Evolutionary conservation across 1,140 invertebrate genomes (phyloP), one percentile per base, ranked within the genome.

Genomic region (Mya arenaria): DNA sequence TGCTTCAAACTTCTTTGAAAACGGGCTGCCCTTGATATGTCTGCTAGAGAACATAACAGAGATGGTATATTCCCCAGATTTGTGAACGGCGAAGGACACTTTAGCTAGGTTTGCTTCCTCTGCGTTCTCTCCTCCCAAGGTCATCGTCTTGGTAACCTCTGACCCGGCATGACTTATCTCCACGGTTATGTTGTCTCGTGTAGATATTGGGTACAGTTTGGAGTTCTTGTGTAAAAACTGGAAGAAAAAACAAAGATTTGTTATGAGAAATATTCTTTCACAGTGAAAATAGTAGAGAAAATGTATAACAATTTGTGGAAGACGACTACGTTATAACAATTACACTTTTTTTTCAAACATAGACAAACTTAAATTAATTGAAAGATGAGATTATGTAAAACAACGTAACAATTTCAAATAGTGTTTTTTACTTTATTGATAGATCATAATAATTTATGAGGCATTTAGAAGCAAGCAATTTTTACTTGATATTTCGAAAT

Each of bases 141-240:
- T 97, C 86, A 96, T 95, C 63, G 97, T 95, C 30, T 96, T 96
- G 17, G 96, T 95, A 82, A 98, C 96, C 93, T 97, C 96, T 84
- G 96, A 94, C 19, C 95, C 95, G 41, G 96, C 96, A 88, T 97
- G 96, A 39, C 95, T 95, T 82, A 98, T 96, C 92, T 97, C 96
- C 34, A 98, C 96, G 84, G 96, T 94, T 66, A 98, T 94, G 91
- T 96, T 96, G 93, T 98, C 97, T 72, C 96, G 96, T 94, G 97
- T 96, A 92, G 97, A 97, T 85, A 98, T 96, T 85, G 97, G 97
- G 94, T 98, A 98, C 75, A 97, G 96, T 89, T 97, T 96, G 30
- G 97, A 97, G 90, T 98, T 98, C 87, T 97, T 95, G 93, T 98
- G 97, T 93, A 95, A 98, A 93, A 98, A 98, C 94, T 97, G 94